A percentile compares a stretch with the other conserved stretches of the same genome.
phyloP scores from a whole-genome alignment of 2,888 invertebrate genomes.

The Amiota mariae region DNA sequence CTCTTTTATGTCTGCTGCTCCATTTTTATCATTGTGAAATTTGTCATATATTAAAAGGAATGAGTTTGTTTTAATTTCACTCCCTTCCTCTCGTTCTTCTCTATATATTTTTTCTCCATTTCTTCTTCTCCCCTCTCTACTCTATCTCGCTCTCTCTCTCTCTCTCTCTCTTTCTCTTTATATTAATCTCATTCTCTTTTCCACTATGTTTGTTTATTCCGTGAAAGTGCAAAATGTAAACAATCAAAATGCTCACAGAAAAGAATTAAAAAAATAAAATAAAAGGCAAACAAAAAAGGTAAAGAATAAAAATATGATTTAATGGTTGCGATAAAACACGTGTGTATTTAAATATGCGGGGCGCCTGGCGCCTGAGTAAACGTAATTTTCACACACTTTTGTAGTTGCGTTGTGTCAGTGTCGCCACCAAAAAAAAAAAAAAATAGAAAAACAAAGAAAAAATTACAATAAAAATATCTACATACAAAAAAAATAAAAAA shows the following conservation, averaged over 20 bases:
- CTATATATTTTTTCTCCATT: too few relatives aligned
- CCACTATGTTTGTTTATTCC: conserved; percentile 56
- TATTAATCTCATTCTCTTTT: conserved; percentile 16
- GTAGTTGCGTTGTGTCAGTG: neutral
- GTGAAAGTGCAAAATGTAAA: conserved; percentile 71
- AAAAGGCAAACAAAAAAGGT: conserved; percentile 51
- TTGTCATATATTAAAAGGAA: too few relatives aligned
- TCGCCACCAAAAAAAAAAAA: conserved; percentile 30
- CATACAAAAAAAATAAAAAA: conserved; percentile 59
- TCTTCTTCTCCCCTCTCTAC: too few relatives aligned
- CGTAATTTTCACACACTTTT: conserved; percentile 69
- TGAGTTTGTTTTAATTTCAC: too few relatives aligned
- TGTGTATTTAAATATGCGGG: conserved; percentile 73
- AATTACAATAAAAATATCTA: conserved; percentile 46
- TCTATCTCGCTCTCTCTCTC: too few relatives aligned
- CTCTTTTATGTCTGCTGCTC: too few relatives aligned
- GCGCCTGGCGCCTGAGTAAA: conserved; percentile 73
- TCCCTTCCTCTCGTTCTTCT: too few relatives aligned
- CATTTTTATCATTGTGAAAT: too few relatives aligned
- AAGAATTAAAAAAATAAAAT: conserved; percentile 34
- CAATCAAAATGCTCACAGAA: conserved; percentile 62
- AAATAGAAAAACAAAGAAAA: conserved; percentile 31
- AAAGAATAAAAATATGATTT: conserved; percentile 73
- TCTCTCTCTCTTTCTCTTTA: too few relatives aligned
- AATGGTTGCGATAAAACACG: conserved; percentile 74